Percentiles rank a stretch among this genome's conserved stretches.
Conservation (phyloP, 2,888 invertebrate species). For the Megaustenia siamemsis region DNA sequence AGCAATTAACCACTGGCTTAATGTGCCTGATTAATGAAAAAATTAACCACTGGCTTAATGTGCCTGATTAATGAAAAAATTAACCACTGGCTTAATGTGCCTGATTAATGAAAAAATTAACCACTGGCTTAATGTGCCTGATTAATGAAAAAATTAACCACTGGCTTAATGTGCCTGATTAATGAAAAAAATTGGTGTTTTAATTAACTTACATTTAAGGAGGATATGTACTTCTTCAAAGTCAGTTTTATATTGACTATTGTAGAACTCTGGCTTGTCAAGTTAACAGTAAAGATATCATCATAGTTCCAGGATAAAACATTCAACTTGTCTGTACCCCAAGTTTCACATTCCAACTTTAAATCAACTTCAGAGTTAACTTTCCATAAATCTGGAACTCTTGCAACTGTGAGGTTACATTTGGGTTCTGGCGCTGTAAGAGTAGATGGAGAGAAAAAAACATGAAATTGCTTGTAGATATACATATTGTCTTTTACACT, state of each 20-base stretch:
- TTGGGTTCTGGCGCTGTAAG: not conserved
- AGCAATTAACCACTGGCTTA: too few species aligned
- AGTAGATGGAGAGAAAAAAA: not conserved
- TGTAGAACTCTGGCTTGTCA: not conserved
- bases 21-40: too few species aligned
- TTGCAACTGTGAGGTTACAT: not conserved
- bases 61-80: too few species aligned
- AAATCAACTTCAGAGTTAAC: not conserved
- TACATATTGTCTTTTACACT: too few species aligned
- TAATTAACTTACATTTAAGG: too few species aligned
- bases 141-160: too few species aligned
- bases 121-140: too few species aligned
- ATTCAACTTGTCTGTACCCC: slow-evolving; percentile 2
- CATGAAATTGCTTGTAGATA: not conserved
- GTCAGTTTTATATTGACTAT: not conserved
- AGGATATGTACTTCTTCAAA: not conserved
- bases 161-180: too few species aligned
- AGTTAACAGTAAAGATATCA: not conserved
- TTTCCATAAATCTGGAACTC: not conserved
- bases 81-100: too few species aligned
- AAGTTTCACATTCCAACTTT: not conserved
- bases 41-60: too few species aligned
- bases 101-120: too few species aligned
- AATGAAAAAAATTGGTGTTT: too few species aligned
- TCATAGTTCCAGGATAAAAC: not conserved